Evolutionary conservation across 2,888 invertebrate genomes (phyloP), one percentile per base, ranked within the genome.

Genomic region (Trachelus stipa): DNA sequence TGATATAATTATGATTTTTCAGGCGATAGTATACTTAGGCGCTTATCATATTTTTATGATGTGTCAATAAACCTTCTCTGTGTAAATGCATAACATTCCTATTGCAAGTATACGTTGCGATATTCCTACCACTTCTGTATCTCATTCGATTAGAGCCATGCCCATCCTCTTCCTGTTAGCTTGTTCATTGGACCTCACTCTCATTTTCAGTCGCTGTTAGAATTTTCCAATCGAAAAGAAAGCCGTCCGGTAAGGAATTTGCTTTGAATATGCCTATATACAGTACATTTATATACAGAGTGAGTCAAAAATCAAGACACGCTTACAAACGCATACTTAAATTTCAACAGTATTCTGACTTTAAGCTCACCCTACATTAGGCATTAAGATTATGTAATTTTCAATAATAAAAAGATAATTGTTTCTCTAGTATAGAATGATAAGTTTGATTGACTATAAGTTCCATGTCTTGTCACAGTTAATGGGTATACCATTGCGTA

Each of bases 141-240:
- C 56, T 23, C 71, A 82, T 78, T 81, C 83, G 81, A 86, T 84
- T 82, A 83, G 83, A 83, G 83, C 83, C 83, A 79, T 83, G 86
- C 88, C 88, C 86, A 89, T 88, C 89, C 87, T 85, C 83, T 88
- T 88, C 87, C 87, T 83, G 85, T 83, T 81, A 80, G 34, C 73
- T 73, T 79, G 77, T 56, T 68, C 71, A 35, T 30, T 34, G 31
- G n/a, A 37, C 68, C 71, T 34, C 33, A 76, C 76, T 75, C 76
- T 76, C 68, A 37, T 79, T 73, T 76, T 69, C 73, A 35, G 73
- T 69, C 75, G 73, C 73, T 73, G 69, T 56, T 56, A 73, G 31
- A 33, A 34, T 37, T 73, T 76, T 76, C 76, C 69, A 56, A 56
- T 6, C 23, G 23, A 56, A 23, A 56, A 56, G 23, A 56, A 56